Percentiles rank a stretch among this genome's conserved stretches.
Conservation (phyloP, 2,888 invertebrate genomes). For the Meganola albula region DNA sequence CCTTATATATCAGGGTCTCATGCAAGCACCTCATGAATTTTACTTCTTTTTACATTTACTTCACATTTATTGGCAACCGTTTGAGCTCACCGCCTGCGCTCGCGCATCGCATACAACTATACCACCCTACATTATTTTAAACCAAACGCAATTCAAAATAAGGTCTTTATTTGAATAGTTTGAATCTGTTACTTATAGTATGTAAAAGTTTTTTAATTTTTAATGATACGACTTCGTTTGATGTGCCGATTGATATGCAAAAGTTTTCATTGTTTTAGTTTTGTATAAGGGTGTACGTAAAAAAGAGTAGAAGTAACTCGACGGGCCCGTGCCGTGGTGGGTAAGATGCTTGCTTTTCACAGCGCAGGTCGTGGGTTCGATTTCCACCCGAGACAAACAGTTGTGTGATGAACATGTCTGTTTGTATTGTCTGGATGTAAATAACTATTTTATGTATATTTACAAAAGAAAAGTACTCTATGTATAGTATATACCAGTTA, state of each 20-base stretch:
- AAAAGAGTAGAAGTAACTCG: too few species aligned
- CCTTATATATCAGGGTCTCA: conserved; percentile 34
- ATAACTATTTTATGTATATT: too few species aligned
- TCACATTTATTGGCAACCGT: conserved; percentile 56
- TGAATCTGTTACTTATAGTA: conserved; percentile 15
- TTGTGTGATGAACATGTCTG: too few species aligned
- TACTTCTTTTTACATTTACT: conserved; percentile 52
- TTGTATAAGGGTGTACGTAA: conserved; percentile 27
- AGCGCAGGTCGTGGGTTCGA: too few species aligned
- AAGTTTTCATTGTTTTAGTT: conserved; percentile 54
- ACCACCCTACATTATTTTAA: conserved; percentile 13
- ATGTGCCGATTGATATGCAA: conserved; percentile 67
- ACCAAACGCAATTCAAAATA: conserved; percentile 14
- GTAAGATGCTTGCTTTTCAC: too few species aligned
- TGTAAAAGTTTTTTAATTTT: conserved; percentile 36
- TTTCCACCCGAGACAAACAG: too few species aligned
- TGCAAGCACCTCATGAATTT: conserved; percentile 57
- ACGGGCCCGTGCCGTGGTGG: too few species aligned
- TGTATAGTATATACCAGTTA: too few species aligned
- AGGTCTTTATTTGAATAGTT: conserved; percentile 8
- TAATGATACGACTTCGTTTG: conserved; percentile 63
- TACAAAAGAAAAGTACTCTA: too few species aligned
- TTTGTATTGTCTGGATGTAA: too few species aligned
- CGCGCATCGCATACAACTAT: conserved; percentile 31
- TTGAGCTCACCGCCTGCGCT: conserved; percentile 53